Evolutionary conservation across 2,113 vertebrate genomes (phyloP), one percentile per base, ranked within the genome.

Genomic region (Chrysemys picta): DNA sequence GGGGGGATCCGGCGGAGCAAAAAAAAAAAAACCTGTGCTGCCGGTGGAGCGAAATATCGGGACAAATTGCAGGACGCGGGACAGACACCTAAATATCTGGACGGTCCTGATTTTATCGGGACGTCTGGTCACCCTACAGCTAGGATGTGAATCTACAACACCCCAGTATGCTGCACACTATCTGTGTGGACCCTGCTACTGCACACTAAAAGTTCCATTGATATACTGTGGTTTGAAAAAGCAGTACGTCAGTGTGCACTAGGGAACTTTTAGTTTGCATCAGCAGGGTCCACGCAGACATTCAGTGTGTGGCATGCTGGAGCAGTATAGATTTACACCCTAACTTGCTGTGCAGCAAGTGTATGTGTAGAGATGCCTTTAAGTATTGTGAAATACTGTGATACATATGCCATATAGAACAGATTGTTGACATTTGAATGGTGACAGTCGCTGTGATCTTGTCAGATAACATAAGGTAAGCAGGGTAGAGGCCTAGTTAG

Each of bases 401-500:
- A 35, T 53, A 56, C 3, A 8, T 31, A 1, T 10, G 57, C 65
- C 13, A 1, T 1, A 3, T 4, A 75, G 53, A 54, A 38, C 21
- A 11, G 1, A 2, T 5, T 27, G 29, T 25, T 27, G 25, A 1
- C 45, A 45, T 38, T 69, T 35, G 35, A 56, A 2, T 22, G 65
- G 35, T 72, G 38, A 4, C 52, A 3, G 4, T 72, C 27, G 6
- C 19, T 16, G 24, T 9, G 24, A 57, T 35, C 0, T 5, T 75
- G 38, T 75, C 5, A 75, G 21, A 75, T 22, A 75, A 42, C 8
- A 22, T n/a, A 42, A 11, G n/a, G 24, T 53, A 83, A 78, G 27
- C 8, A 4, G 45, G 5, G 10, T 8, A 4, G 2, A 2, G 0
- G 0, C 47, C 21, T 87, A 1, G 0, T 82, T 29, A 62, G 9